A percentile compares a stretch with the other conserved stretches of the same genome.
Evolutionary conservation across 2,888 invertebrate genomes (phyloP).

Genomic region (Drosophila maculinotata): DNA sequence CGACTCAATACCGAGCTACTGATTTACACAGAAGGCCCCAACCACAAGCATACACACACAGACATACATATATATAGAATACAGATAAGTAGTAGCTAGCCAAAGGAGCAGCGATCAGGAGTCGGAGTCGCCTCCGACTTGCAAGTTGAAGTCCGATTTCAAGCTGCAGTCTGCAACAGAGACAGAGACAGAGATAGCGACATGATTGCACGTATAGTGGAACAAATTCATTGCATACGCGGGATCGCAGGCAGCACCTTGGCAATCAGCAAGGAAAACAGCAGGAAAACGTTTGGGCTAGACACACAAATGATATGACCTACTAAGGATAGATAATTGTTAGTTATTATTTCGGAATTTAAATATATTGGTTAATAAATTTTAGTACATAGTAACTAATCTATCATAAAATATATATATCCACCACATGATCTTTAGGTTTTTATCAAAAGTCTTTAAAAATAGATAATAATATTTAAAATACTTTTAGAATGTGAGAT

Average conservation of each 20-base stretch:
- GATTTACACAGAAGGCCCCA: constrained; percentile 57
- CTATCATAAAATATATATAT: too few species aligned
- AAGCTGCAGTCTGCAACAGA: constrained; percentile 17
- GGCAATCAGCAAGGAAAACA: constrained; percentile 65
- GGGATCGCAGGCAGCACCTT: constrained; percentile 71
- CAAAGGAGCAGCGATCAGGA: constrained; percentile 23
- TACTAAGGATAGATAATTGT: constrained; percentile 4
- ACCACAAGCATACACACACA: constrained; percentile 5
- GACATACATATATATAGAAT: neutral
- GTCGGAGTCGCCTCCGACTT: constrained; percentile 25
- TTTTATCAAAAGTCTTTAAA: too few species aligned
- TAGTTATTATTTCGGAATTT: too few species aligned
- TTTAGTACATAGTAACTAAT: too few species aligned
- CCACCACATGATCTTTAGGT: too few species aligned
- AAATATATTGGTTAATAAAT: too few species aligned
- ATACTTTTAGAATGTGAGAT: too few species aligned
- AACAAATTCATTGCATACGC: constrained; percentile 76
- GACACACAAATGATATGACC: constrained; percentile 26
- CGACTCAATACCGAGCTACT: constrained; percentile 62
- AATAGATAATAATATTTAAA: too few species aligned
- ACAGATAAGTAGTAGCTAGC: constrained; percentile 16
- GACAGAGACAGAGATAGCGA: constrained; percentile 18
- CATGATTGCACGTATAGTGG: constrained; percentile 77
- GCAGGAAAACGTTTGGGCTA: constrained; percentile 10
- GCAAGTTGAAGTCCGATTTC: constrained; percentile 27